These are phyloP conservation scores for Anguilla japonica DNA, from an alignment of 2,113 vertebrate species.

Conservation along the genomic window DNA sequence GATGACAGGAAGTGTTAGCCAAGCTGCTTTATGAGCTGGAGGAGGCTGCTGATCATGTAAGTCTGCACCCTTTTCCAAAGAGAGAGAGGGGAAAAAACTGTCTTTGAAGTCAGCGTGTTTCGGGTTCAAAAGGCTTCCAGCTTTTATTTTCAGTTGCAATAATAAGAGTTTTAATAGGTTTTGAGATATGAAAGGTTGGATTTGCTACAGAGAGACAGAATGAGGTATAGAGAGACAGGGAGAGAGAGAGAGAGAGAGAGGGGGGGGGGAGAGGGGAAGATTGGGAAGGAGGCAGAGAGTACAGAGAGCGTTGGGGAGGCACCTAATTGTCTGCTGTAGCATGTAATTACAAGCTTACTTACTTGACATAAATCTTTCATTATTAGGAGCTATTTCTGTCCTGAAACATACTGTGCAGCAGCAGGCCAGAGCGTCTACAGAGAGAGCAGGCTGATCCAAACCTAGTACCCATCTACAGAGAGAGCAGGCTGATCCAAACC, in stretches of 20 bases:
- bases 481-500: background rate
- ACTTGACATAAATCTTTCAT: constrained; percentile 75
- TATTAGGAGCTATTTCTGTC: constrained; percentile 74
- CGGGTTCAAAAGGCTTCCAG: background rate
- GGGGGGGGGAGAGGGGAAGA: constrained; percentile 11
- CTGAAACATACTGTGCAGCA: constrained; percentile 33
- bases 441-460: background rate
- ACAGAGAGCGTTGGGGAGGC: constrained; percentile 52
- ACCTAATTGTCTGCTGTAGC: constrained; percentile 76
- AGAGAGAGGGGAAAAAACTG: too few relatives aligned
- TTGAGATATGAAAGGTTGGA: background rate
- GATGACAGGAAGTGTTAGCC: background rate
- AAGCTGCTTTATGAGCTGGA: background rate
- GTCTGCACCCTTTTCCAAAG: background rate
- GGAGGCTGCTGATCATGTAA: background rate
- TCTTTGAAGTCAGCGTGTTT: background rate
- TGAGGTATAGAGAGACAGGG: constrained; percentile 13
- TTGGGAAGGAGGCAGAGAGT: background rate
- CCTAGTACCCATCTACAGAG: background rate
- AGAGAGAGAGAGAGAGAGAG: constrained; percentile 36
- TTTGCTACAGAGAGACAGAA: background rate
- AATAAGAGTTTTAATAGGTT: background rate
- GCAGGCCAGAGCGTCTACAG: background rate
- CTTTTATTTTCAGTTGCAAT: background rate
- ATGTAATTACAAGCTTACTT: constrained; percentile 75